Percentiles rank a stretch among this genome's conserved stretches.
Evolutionary conservation across 2,888 invertebrate genomes (phyloP).

Genomic region (Epirrhoe tristata): DNA sequence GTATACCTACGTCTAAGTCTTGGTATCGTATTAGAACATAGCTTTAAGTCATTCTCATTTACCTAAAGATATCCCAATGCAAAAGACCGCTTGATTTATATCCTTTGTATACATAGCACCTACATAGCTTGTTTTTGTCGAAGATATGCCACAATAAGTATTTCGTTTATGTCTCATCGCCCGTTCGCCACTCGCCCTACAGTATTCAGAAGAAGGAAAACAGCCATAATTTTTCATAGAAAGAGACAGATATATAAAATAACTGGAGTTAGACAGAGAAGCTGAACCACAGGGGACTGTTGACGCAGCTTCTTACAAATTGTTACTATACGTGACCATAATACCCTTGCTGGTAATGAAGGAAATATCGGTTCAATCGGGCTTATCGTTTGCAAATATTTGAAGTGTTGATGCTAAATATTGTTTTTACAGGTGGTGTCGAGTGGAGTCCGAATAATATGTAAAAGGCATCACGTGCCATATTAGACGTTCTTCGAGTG

Average conservation of each 20-base stretch:
- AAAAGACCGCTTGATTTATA: slow-evolving; percentile 66
- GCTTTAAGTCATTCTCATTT: background rate
- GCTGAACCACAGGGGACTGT: slow-evolving; percentile 48
- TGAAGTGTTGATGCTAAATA: slow-evolving; percentile 6
- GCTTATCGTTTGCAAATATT: slow-evolving; percentile 10
- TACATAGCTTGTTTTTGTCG: slow-evolving; percentile 75
- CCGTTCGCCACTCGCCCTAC: slow-evolving; percentile 59
- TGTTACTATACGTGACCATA: slow-evolving; percentile 55
- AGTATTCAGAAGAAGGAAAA: slow-evolving; percentile 72
- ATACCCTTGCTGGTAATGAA: slow-evolving; percentile 35
- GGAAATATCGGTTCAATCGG: slow-evolving; percentile 21
- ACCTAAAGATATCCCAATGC: slow-evolving; percentile 38
- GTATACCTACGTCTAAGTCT: too few species aligned
- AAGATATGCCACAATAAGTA: slow-evolving; percentile 72
- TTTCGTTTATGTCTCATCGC: slow-evolving; percentile 67
- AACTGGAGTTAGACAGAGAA: slow-evolving; percentile 50
- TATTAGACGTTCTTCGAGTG: slow-evolving; percentile 49
- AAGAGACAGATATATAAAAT: slow-evolving; percentile 53
- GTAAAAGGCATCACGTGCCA: slow-evolving; percentile 66
- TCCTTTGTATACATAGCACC: slow-evolving; percentile 46
- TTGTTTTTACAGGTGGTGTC: slow-evolving; percentile 63
- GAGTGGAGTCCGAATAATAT: slow-evolving; percentile 65
- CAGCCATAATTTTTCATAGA: slow-evolving; percentile 72
- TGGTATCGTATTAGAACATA: background rate
- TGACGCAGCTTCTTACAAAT: slow-evolving; percentile 57